Conservation (phyloP, 2,888 invertebrate genomes). For the Hypsopygia costalis region DNA sequence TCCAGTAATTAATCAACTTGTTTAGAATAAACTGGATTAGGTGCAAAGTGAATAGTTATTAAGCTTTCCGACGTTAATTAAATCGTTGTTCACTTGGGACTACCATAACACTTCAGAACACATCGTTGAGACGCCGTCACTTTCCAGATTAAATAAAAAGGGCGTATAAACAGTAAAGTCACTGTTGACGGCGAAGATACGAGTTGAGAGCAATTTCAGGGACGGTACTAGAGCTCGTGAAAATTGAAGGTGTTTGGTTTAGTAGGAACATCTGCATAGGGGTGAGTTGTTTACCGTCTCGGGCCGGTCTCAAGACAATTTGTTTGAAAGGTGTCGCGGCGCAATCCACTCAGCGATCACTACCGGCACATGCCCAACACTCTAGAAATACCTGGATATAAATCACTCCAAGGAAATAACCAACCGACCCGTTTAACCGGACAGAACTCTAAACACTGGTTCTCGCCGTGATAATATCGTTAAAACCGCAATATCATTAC, state of each 20-base stretch:
- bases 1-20: constrained; percentile 61
- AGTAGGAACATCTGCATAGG: constrained; percentile 66
- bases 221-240: constrained; percentile 47
- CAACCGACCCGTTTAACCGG: constrained; percentile 53
- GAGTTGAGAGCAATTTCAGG: constrained; percentile 56
- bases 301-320: constrained; percentile 72
- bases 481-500: constrained; percentile 36
- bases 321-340: constrained; percentile 76
- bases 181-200: constrained; percentile 39
- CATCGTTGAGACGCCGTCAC: constrained; percentile 33
- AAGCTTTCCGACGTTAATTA: constrained; percentile 45
- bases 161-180: constrained; percentile 41
- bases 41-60: constrained; percentile 44
- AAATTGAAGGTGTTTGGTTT: constrained; percentile 63
- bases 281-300: constrained; percentile 70
- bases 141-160: constrained; percentile 56
- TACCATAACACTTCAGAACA: constrained; percentile 4
- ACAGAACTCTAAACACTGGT: constrained; percentile 45
- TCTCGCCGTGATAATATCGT: constrained; percentile 38
- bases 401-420: constrained; percentile 65
- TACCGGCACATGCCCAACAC: constrained; percentile 51
- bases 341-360: constrained; percentile 72
- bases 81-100: constrained; percentile 15
- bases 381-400: constrained; percentile 55
- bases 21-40: constrained; percentile 41